Conservation (phyloP, 2,888 invertebrate genomes). For the Cremastinae sp. region DNA sequence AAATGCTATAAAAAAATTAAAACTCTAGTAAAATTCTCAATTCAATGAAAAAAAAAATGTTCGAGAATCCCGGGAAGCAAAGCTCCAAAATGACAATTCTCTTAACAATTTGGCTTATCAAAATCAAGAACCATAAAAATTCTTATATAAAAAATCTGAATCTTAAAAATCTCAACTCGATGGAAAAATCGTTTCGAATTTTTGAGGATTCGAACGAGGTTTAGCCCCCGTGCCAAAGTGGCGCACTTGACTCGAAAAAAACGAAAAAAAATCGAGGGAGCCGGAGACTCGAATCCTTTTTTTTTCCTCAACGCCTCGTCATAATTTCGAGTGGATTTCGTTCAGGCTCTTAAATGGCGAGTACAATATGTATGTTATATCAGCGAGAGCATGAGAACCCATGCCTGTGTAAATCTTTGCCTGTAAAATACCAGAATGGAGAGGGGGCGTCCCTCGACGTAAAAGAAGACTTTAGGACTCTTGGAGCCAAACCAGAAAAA, state of each 20-base stretch:
- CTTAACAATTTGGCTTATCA: too few relatives aligned
- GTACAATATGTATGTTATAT: conserved; percentile 32
- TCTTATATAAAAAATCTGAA: too few relatives aligned
- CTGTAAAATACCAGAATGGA: conserved; percentile 62
- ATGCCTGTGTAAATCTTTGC: conserved; percentile 64
- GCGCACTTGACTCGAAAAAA: background rate
- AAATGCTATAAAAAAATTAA: too few relatives aligned
- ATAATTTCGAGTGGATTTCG: conserved; percentile 13
- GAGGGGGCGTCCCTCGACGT: conserved; percentile 39
- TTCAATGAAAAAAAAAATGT: too few relatives aligned
- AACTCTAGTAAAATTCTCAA: too few relatives aligned
- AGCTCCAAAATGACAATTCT: too few relatives aligned
- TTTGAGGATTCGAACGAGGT: too few relatives aligned
- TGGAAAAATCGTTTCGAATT: too few relatives aligned
- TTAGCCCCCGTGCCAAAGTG: too few relatives aligned
- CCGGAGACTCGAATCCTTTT: conserved; percentile 4
- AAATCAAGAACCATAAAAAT: too few relatives aligned
- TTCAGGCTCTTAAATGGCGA: background rate
- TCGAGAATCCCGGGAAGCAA: too few relatives aligned
- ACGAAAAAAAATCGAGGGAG: background rate
- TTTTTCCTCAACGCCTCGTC: background rate
- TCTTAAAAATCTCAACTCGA: too few relatives aligned
- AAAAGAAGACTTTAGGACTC: conserved; percentile 64
- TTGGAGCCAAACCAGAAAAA: conserved; percentile 77
- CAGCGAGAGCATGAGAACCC: conserved; percentile 63